phyloP scores from a whole-genome alignment of 2,888 invertebrate species.

The Neuroscelio doddi region DNA sequence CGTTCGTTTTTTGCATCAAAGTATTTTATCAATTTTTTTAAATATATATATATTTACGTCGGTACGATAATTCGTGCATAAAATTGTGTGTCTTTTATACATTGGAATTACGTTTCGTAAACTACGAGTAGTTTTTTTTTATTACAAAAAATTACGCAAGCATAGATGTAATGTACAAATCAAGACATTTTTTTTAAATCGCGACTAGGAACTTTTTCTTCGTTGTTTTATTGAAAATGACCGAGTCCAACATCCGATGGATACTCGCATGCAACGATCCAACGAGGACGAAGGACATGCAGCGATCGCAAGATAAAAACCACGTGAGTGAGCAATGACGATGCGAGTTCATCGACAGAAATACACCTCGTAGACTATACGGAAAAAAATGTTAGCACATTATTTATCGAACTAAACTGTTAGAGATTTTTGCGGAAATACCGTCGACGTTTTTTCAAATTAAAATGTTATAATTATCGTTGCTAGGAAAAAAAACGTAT shows the following conservation, averaged over 20 bases:
- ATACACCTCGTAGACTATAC: constrained; percentile 43
- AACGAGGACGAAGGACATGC: constrained; percentile 50
- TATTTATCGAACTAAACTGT: constrained; percentile 31
- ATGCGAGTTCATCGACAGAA: constrained; percentile 59
- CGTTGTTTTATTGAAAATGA: constrained; percentile 4
- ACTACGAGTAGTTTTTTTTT: too few relatives aligned
- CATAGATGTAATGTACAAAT: too few relatives aligned
- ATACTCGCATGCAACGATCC: constrained; percentile 17
- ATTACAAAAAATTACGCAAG: too few relatives aligned
- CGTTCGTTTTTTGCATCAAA: neutral
- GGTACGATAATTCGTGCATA: too few relatives aligned
- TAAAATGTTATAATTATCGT: constrained; percentile 5
- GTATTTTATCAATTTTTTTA: neutral
- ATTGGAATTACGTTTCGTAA: too few relatives aligned
- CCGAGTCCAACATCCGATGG: constrained; percentile 14
- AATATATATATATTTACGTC: too few relatives aligned
- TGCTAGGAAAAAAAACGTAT: too few relatives aligned
- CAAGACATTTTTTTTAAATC: too few relatives aligned
- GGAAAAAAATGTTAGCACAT: constrained; percentile 29
- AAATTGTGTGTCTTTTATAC: too few relatives aligned
- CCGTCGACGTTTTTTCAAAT: constrained; percentile 20
- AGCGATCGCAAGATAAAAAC: constrained; percentile 42
- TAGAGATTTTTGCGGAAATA: constrained; percentile 26
- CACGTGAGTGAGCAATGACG: constrained; percentile 49
- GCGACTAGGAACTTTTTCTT: constrained; percentile 1